phyloP scores from a whole-genome alignment of 2,888 invertebrate genomes.

The Neria commutata region DNA sequence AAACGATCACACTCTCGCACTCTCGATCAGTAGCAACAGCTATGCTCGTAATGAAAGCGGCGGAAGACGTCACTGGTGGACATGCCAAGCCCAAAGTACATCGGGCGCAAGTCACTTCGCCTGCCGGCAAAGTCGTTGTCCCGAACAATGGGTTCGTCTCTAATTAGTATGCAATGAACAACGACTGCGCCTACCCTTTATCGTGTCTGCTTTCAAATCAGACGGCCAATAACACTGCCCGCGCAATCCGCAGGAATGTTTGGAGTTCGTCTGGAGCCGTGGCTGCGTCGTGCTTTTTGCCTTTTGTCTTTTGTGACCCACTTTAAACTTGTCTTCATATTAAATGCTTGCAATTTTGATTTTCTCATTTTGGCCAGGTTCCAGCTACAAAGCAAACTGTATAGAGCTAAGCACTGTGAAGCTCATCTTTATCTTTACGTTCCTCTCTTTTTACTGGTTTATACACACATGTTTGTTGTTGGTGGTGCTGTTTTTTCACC shows the following conservation, averaged over 20 bases:
- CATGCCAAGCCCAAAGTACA: background rate
- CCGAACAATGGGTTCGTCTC: background rate
- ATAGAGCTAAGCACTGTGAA: no score
- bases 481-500: slow-evolving; percentile 4
- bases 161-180: background rate
- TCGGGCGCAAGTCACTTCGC: background rate
- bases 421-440: background rate
- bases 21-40: no score
- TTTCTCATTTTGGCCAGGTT: no score
- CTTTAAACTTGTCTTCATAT: background rate
- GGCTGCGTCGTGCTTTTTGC: no score
- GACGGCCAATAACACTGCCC: background rate
- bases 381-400: no score
- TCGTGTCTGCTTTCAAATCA: no score
- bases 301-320: no score
- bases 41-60: no score
- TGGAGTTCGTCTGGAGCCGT: slow-evolving; percentile 1
- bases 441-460: background rate
- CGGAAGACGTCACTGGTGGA: background rate
- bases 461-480: background rate
- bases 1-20: no score
- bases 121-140: background rate
- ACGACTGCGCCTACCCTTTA: no score
- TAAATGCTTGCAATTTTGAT: no score
- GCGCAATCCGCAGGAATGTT: background rate